Evolutionary conservation across 2,113 vertebrate genomes (phyloP).

Genomic region (Tachuris rubrigastra): DNA sequence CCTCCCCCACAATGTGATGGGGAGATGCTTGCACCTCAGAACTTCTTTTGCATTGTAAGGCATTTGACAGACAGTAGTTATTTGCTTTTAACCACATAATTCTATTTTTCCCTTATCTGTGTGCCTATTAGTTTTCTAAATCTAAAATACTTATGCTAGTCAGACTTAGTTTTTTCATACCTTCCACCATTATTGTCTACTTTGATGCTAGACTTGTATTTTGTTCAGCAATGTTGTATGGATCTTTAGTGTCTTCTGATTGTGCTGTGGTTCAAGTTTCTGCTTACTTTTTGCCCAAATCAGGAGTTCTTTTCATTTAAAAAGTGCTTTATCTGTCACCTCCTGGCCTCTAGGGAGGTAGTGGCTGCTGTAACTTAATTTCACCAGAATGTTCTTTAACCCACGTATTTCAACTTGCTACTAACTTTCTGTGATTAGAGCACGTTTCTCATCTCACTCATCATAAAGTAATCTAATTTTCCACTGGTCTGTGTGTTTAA

Average conservation of each 20-base stretch:
- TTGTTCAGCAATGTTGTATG: neutral
- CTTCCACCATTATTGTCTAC: neutral
- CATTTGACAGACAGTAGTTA: neutral
- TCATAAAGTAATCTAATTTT: neutral
- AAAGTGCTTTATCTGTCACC: neutral
- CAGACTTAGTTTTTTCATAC: neutral
- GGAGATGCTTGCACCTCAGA: neutral
- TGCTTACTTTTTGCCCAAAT: neutral
- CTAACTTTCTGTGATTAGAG: neutral
- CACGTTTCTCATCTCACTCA: neutral
- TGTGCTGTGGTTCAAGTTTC: neutral
- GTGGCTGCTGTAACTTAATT: neutral
- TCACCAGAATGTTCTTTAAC: neutral
- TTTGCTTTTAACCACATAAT: neutral
- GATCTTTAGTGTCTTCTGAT: neutral
- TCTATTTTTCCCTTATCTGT: neutral
- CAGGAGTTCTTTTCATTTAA: neutral
- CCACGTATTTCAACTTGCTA: neutral
- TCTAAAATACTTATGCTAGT: neutral
- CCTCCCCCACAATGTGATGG: accelerated
- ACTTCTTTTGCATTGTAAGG: neutral
- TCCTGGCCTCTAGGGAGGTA: neutral
- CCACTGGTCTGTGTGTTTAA: neutral
- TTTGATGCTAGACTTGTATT: neutral
- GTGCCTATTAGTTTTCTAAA: neutral